These are phyloP conservation scores for Erebia aethiops DNA, from an alignment of 2,888 invertebrate species.

Conservation along the genomic window DNA sequence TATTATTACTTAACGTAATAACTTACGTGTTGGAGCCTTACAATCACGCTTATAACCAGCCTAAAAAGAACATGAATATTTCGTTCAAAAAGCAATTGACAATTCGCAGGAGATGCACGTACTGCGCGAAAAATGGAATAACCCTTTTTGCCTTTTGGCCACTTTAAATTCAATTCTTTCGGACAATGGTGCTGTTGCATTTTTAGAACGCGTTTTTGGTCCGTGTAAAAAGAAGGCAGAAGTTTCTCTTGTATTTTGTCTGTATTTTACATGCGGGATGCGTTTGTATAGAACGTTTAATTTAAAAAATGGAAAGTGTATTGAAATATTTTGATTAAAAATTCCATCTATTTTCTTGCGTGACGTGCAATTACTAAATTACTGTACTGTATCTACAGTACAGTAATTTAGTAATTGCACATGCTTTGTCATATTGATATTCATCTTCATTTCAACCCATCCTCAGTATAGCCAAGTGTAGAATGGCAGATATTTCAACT, in stretches of 20 bases:
- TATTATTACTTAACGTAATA: no score
- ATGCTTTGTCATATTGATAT: no score
- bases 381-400: no score
- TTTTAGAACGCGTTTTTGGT: not conserved
- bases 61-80: not conserved
- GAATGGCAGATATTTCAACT: no score
- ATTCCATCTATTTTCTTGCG: not conserved
- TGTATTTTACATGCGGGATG: no score
- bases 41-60: not conserved
- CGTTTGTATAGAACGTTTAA: no score
- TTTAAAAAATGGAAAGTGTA: not conserved
- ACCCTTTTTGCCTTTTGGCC: conserved; percentile 5
- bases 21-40: not conserved
- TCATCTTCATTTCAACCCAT: no score
- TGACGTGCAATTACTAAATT: no score
- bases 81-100: conserved; percentile 2
- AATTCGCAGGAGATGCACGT: not conserved
- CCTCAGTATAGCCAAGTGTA: no score
- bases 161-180: conserved; percentile 16
- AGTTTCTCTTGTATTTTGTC: not conserved
- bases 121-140: conserved; percentile 10
- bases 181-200: conserved; percentile 11
- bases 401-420: no score
- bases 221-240: not conserved
- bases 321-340: not conserved